Evolutionary conservation across 2,113 vertebrate species (phyloP).

Genomic region (Gasterosteus aculeatus): DNA sequence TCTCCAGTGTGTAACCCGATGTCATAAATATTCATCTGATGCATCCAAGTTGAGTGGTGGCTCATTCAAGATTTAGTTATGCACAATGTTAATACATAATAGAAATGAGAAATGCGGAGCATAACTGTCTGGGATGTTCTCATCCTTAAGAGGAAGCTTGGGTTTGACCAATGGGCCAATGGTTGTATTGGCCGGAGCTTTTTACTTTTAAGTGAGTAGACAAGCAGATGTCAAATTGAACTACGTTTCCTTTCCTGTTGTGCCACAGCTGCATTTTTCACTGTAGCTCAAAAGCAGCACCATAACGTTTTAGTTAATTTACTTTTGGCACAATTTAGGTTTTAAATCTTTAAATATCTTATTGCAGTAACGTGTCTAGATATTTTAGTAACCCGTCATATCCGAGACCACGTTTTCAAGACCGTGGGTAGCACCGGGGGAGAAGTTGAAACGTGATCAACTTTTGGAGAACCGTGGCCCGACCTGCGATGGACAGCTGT

Average conservation of each 20-base stretch:
- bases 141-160: constrained; percentile 11
- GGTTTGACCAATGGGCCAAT: constrained; percentile 3
- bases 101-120: constrained; percentile 6
- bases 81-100: constrained; percentile 36
- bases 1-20: constrained; percentile 32
- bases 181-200: background rate
- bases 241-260: background rate
- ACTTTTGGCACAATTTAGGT: too few species aligned
- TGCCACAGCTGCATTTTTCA: background rate
- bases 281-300: background rate
- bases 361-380: background rate
- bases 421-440: background rate
- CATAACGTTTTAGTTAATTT: background rate
- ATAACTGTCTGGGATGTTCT: constrained; percentile 21
- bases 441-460: background rate
- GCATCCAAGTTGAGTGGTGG: constrained; percentile 35
- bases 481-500: background rate
- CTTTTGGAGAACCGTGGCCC: background rate
- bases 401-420: background rate
- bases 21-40: constrained; percentile 63
- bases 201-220: background rate
- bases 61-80: constrained; percentile 50
- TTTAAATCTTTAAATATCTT: background rate
- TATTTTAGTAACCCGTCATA: background rate
- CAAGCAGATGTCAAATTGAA: background rate